A percentile compares a stretch with the other conserved stretches of the same genome.
phyloP scores from a whole-genome alignment of 2,113 vertebrate genomes.

The Phocoena sinus region DNA sequence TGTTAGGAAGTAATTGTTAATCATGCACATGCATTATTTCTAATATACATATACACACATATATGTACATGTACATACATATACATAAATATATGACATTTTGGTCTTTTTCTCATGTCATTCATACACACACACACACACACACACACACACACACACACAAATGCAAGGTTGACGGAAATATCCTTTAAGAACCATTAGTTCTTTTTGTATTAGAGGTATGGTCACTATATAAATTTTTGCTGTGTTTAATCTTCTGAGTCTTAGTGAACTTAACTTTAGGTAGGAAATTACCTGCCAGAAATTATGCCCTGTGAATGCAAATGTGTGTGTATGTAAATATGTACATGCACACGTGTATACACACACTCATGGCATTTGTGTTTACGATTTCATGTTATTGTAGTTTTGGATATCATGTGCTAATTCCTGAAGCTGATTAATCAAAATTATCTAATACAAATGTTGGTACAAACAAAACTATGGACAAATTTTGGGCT shows the following conservation, averaged over 20 bases:
- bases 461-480: background rate
- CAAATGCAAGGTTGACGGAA: background rate
- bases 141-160: no score
- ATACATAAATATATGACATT: no score
- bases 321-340: background rate
- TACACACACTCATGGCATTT: background rate
- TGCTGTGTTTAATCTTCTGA: background rate
- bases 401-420: background rate
- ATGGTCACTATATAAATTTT: background rate
- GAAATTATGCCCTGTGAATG: background rate
- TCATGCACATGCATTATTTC: background rate
- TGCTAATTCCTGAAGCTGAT: background rate
- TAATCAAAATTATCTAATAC: background rate
- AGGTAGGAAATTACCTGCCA: background rate
- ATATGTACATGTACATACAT: no score
- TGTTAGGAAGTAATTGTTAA: background rate
- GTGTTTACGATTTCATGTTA: background rate
- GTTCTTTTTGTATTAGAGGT: background rate
- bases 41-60: background rate
- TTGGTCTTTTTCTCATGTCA: no score
- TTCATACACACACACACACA: no score
- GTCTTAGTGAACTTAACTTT: constrained; percentile 11
- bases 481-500: background rate
- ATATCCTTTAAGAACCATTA: background rate
- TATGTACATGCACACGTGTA: background rate